Evolutionary conservation across 1,140 invertebrate species (phyloP), one percentile per base, ranked within the genome.

Genomic region (Scaptomyza graminum): DNA sequence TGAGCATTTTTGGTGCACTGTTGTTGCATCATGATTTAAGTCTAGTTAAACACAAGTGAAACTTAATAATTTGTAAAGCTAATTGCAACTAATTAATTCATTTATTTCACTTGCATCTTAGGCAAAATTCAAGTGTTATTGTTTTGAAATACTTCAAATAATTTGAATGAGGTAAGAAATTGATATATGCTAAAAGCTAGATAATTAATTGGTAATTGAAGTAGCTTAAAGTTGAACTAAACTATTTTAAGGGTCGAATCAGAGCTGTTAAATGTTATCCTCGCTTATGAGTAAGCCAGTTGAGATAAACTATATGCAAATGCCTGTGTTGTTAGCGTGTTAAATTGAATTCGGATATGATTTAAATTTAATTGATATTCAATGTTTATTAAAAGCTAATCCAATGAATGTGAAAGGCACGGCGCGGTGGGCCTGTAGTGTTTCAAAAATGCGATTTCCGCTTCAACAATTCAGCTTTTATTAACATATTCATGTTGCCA

Each of bases 301-400:
- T 7, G 5, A 7, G 7, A 28, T 34, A 34, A 2, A 34, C 31
- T 9, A 9, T 7, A 54, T 63, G 12, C 0, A 22, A 22, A 22
- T 22, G 18, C 18, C 44, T 47, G 6, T 12, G 28, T 12, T 13
- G 11, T 49, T 62, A 12, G 15, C 8, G 3, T 6, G 18, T 22
- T n/a, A 39, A 59, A 41, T 28, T 15, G 25, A 66, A 22, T 31
- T 6, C 11, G 25, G 49, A 64, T 57, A 44, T 39, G 34, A 51
- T 65, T 59, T 52, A 12, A 46, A 46, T 47, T n/a, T 16, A 25
- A 39, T 47, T 41, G 49, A 49, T 34, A 47, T 47, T n/a, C 43
- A 59, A 54, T 69, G 44, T 72, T 67, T 67, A 51, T 52, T n/a
- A 41, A 18, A 66, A 66, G 41, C 55, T 69, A 69, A 73, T 73